These are phyloP conservation scores for Lampris incognitus DNA, from an alignment of 2,113 vertebrate genomes.

Conservation along the genomic window DNA sequence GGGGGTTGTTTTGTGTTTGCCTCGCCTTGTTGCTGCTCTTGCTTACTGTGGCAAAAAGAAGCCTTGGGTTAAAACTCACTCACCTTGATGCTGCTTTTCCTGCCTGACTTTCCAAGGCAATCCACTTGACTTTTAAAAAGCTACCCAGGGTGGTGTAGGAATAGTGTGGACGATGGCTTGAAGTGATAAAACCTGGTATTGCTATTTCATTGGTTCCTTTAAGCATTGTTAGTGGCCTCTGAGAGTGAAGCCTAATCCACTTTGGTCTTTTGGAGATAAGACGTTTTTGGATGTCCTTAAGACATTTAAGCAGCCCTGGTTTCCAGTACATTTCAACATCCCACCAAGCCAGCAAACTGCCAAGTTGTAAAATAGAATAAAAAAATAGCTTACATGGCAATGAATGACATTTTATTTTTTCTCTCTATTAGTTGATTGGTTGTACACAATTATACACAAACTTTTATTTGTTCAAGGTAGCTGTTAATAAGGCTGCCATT, in stretches of 20 bases:
- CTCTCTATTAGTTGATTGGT: no score
- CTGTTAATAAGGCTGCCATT: no score
- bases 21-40: constrained; percentile 40
- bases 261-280: constrained; percentile 31
- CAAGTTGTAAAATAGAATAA: neutral
- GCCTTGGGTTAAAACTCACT: constrained; percentile 22
- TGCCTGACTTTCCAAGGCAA: constrained; percentile 40
- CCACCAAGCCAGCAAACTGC: constrained; percentile 30
- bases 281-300: constrained; percentile 8
- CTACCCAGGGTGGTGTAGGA: constrained; percentile 9
- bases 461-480: no score
- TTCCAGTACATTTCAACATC: constrained; percentile 33
- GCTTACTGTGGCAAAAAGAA: constrained; percentile 35
- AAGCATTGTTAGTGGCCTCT: neutral
- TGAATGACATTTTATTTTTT: no score
- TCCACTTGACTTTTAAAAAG: constrained; percentile 21
- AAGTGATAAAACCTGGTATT: constrained; percentile 6
- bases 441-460: no score
- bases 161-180: constrained; percentile 19
- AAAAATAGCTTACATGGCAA: no score
- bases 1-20: constrained; percentile 26
- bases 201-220: neutral
- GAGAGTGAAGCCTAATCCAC: neutral
- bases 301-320: constrained; percentile 33
- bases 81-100: constrained; percentile 42